Conservation (phyloP, 2,797 vertebrate species). For the Poeciliopsis turneri region DNA sequence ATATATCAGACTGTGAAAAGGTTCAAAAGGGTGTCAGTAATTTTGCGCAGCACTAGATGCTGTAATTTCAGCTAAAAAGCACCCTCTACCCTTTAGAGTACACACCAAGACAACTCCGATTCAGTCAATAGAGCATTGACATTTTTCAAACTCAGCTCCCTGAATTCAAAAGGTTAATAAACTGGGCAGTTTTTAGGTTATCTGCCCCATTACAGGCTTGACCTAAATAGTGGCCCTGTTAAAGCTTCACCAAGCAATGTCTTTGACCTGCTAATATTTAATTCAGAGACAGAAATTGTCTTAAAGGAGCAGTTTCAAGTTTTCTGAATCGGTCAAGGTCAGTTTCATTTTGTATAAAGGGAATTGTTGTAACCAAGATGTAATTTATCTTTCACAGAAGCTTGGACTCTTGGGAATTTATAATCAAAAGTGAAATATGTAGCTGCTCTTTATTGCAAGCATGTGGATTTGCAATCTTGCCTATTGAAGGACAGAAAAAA, state of each 20-base stretch:
- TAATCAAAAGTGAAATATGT: neutral
- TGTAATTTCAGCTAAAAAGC: conserved; percentile 19
- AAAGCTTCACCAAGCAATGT: conserved; percentile 12
- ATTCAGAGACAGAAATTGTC: conserved; percentile 15
- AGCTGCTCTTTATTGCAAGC: neutral
- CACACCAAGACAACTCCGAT: conserved; percentile 26
- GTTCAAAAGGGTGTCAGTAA: neutral
- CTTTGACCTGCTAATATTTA: conserved; percentile 12
- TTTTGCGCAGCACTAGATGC: neutral
- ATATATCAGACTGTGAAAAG: neutral
- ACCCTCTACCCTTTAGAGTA: conserved; percentile 34
- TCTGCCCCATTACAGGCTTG: conserved; percentile 38
- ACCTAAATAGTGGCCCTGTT: conserved; percentile 24
- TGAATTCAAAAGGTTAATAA: conserved; percentile 48
- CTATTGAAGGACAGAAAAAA: conserved; percentile 1
- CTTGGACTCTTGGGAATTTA: neutral
- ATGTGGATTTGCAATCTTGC: neutral
- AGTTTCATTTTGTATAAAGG: conserved; percentile 3
- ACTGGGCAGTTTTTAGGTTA: conserved; percentile 16
- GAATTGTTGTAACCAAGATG: neutral
- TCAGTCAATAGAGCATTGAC: conserved; percentile 45
- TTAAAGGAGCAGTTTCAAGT: conserved; percentile 8
- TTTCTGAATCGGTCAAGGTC: conserved; percentile 13
- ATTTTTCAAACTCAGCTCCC: conserved; percentile 31
- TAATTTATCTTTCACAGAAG: neutral